These are phyloP conservation scores for Tenodera sinensis DNA, from an alignment of 2,888 invertebrate genomes.

Conservation along the genomic window DNA sequence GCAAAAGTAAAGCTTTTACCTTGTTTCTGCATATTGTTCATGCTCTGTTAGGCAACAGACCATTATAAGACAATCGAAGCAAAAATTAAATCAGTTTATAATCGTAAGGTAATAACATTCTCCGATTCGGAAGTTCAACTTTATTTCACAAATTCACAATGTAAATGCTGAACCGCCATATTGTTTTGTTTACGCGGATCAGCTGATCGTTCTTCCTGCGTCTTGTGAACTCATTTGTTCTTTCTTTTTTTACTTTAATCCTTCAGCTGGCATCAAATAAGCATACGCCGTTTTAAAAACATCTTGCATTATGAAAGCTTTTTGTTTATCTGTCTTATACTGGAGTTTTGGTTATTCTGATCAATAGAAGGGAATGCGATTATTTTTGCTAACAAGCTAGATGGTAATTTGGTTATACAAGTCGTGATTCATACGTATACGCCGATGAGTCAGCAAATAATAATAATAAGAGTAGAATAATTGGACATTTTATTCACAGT, in stretches of 20 bases:
- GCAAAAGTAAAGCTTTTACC: background rate
- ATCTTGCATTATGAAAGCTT: background rate
- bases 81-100: background rate
- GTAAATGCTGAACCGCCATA: background rate
- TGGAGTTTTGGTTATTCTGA: too few species aligned
- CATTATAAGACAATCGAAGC: background rate
- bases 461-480: too few species aligned
- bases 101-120: background rate
- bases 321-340: too few species aligned
- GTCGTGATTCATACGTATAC: too few species aligned
- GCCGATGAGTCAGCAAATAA: too few species aligned
- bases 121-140: background rate
- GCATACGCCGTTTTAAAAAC: background rate
- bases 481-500: too few species aligned
- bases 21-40: background rate
- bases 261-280: background rate
- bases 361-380: too few species aligned
- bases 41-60: background rate
- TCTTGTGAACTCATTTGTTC: background rate
- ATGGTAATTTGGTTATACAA: too few species aligned
- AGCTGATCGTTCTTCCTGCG: background rate
- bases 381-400: too few species aligned
- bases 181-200: background rate
- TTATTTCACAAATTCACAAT: background rate
- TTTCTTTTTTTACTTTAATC: too few species aligned